These are phyloP conservation scores for Rhopalosiphum nymphaeae DNA, from an alignment of 2,888 invertebrate genomes.

Conservation along the genomic window DNA sequence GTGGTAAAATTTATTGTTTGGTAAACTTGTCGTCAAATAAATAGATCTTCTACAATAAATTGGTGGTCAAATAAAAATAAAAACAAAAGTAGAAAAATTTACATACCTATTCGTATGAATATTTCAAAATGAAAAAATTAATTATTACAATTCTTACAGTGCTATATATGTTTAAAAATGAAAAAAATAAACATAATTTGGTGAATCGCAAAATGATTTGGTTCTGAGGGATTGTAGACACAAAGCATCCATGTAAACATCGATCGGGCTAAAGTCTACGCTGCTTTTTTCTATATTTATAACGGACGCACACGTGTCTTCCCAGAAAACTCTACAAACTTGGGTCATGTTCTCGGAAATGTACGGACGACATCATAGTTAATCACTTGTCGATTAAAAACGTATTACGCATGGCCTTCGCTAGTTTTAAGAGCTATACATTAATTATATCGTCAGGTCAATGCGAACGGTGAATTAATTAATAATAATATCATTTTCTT, in stretches of 20 bases:
- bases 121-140: background rate
- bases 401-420: background rate
- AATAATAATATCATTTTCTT: background rate
- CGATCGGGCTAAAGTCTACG: background rate
- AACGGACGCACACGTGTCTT: background rate
- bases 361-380: background rate
- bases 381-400: background rate
- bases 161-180: too few relatives aligned
- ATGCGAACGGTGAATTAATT: background rate
- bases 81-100: background rate
- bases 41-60: background rate
- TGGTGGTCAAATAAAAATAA: background rate
- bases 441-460: background rate
- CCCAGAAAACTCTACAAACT: background rate
- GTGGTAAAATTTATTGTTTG: background rate
- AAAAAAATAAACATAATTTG: background rate
- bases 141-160: background rate
- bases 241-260: background rate
- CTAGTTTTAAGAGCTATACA: background rate
- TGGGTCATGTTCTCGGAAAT: background rate
- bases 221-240: background rate
- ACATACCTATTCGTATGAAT: background rate
- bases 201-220: background rate
- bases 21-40: background rate
- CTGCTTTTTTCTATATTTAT: conserved; percentile 1